Conservation (phyloP, 1,140 invertebrate genomes). For the Drosophila tristis region DNA sequence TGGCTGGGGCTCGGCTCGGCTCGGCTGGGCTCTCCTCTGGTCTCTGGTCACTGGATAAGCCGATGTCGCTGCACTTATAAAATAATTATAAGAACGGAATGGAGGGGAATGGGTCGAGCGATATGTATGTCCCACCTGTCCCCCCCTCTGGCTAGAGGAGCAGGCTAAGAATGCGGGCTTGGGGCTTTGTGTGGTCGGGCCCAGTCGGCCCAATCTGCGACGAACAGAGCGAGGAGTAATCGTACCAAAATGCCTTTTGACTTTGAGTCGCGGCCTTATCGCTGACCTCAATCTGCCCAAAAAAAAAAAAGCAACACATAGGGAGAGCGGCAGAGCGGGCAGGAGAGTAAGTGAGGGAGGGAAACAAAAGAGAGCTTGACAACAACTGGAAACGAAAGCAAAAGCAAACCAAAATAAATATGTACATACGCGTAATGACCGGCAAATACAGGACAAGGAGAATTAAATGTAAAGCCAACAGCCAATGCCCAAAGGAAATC, state of each 20-base stretch:
- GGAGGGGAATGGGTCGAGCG: neutral
- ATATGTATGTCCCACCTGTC: constrained; percentile 32
- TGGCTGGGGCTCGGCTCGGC: constrained; percentile 2
- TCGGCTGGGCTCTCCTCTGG: constrained; percentile 42
- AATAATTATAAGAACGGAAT: constrained; percentile 69
- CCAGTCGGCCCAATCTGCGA: constrained; percentile 15
- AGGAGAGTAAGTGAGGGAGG: constrained; percentile 6
- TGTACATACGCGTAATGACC: neutral
- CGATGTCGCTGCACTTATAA: constrained; percentile 76
- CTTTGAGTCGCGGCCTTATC: constrained; percentile 71
- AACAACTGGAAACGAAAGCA: neutral
- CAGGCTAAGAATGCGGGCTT: constrained; percentile 46
- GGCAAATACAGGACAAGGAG: constrained; percentile 4
- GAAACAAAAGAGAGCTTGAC: constrained; percentile 2
- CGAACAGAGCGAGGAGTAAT: constrained; percentile 41
- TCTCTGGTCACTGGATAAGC: constrained; percentile 54
- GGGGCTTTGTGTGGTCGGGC: constrained; percentile 31
- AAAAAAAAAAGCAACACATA: constrained; percentile 3
- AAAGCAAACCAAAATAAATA: constrained; percentile 12
- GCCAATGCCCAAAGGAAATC: constrained; percentile 46
- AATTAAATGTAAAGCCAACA: neutral
- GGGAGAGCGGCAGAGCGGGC: constrained; percentile 24
- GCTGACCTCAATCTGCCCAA: constrained; percentile 67
- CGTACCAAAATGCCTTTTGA: constrained; percentile 74
- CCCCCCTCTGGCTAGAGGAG: constrained; percentile 34